Evolutionary conservation across 1,140 invertebrate genomes (phyloP).

Genomic region (Magallana angulata): DNA sequence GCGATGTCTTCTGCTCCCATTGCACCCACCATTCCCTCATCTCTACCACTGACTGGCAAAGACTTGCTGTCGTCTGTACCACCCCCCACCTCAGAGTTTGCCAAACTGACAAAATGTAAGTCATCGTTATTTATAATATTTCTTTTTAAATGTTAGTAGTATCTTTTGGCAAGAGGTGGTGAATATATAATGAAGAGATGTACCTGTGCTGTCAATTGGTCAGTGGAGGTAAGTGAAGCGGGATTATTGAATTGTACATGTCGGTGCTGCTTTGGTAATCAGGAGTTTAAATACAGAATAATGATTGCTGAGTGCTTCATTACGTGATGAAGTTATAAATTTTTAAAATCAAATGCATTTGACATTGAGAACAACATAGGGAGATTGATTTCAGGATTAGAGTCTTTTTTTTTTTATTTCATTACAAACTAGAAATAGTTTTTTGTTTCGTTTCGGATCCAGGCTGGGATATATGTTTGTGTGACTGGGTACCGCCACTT

Average conservation of each 20-base stretch:
- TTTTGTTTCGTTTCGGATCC: not conserved
- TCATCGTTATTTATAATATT: not conserved
- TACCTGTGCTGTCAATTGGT: not conserved
- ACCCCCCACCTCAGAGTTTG: conserved; percentile 51
- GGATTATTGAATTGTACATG: not conserved
- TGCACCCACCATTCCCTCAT: conserved; percentile 47
- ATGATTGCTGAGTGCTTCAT: not conserved
- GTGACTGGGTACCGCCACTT: not conserved
- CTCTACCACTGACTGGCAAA: conserved; percentile 52
- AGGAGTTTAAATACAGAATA: not conserved
- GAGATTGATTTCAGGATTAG: not conserved
- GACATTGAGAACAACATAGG: not conserved
- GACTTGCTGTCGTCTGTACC: conserved; percentile 1
- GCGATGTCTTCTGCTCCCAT: conserved; percentile 39
- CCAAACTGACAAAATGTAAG: conserved; percentile 56
- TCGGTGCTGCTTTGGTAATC: not conserved
- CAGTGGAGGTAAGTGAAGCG: not conserved
- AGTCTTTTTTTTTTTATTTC: not conserved
- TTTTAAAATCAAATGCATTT: conserved; percentile 12
- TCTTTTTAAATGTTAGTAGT: not conserved
- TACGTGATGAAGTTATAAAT: conserved; percentile 1
- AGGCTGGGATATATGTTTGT: not conserved
- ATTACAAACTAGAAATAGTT: not conserved
- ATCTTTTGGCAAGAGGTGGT: not conserved
- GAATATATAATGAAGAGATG: not conserved